Base-by-base conservation (phyloP, 1,140 invertebrate species). In the Tribolium madens region DNA sequence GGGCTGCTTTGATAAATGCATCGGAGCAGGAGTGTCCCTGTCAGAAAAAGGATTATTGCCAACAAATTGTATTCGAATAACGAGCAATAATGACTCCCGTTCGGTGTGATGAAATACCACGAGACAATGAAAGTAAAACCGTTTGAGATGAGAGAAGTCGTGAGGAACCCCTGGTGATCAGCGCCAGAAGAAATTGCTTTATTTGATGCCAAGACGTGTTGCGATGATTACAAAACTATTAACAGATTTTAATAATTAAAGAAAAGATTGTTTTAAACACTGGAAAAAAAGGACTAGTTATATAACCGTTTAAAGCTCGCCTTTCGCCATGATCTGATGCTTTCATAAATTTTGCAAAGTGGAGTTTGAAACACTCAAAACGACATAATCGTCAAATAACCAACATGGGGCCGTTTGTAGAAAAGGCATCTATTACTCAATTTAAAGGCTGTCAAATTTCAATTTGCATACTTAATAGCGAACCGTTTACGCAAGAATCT, bases 41-140 rank as follows among this genome's bases (percentile, higher is more conserved):
- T 33, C 26, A 14, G 17, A 57, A 50, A 50, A 57, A 57, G 57
- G 57, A 64, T 33, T 33, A 33, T 64, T 64, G n/a, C n/a, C 57
- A 64, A 64, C 57, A 64, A 64, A 64, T 64, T 33, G 57, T 64
- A 64, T 64, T 64, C 57, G 26, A 64, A 64, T 64, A 64, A 64
- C 57, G 57, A 64, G 57, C 26, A 13, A 33, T 64, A 64, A 64
- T 64, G 57, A 64, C 57, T 64, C 57, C 57, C 26, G 57, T 64
- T 64, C 57, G 57, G 17, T 31, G 26, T 64, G 57, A 64, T 64
- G 57, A 64, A 64, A 64, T 64, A 64, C 31, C 18, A 7, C 57
- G 57, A 64, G 57, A 64, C 57, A 64, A 64, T 33, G 57, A 64
- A 64, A 64, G 57, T 21, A 57, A 57, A 57, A 57, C 52, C 52